phyloP scores from a whole-genome alignment of 2,888 invertebrate species.

The Xestoiulus laeticollis region DNA sequence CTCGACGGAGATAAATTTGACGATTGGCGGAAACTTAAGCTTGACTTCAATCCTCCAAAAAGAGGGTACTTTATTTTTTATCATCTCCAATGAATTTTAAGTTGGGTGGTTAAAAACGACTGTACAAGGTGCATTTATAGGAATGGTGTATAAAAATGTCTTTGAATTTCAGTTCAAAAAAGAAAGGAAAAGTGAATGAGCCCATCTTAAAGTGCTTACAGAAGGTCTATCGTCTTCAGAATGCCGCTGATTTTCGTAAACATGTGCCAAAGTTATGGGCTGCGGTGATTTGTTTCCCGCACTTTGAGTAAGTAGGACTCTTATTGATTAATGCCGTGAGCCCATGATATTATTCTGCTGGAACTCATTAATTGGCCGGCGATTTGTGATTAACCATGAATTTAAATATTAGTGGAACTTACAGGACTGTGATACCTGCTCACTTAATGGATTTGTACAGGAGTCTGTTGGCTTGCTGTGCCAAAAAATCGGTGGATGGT shows the following conservation, averaged over 20 bases:
- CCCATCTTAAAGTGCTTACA: slow-evolving; percentile 39
- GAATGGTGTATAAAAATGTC: neutral
- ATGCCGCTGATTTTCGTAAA: slow-evolving; percentile 53
- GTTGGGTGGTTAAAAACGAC: no score
- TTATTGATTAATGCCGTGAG: neutral
- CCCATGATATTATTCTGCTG: neutral
- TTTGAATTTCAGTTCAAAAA: slow-evolving; percentile 53
- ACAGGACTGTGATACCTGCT: slow-evolving; percentile 2
- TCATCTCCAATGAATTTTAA: neutral
- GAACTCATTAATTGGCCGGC: neutral
- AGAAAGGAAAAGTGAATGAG: slow-evolving; percentile 6
- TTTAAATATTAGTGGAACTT: neutral
- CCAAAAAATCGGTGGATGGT: slow-evolving; percentile 32
- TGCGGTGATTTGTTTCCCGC: slow-evolving; percentile 58
- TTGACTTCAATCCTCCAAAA: slow-evolving; percentile 42
- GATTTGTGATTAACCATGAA: slow-evolving; percentile 2
- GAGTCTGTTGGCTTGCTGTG: neutral
- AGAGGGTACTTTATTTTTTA: neutral
- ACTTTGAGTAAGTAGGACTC: slow-evolving; percentile 55
- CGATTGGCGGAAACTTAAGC: slow-evolving; percentile 52
- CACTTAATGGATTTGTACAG: slow-evolving; percentile 47
- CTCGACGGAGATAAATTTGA: neutral
- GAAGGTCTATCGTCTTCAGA: neutral
- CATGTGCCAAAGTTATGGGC: slow-evolving; percentile 59
- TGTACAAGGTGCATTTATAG: neutral